phyloP scores from a whole-genome alignment of 2,888 invertebrate genomes.

The Ischnura elegans region DNA sequence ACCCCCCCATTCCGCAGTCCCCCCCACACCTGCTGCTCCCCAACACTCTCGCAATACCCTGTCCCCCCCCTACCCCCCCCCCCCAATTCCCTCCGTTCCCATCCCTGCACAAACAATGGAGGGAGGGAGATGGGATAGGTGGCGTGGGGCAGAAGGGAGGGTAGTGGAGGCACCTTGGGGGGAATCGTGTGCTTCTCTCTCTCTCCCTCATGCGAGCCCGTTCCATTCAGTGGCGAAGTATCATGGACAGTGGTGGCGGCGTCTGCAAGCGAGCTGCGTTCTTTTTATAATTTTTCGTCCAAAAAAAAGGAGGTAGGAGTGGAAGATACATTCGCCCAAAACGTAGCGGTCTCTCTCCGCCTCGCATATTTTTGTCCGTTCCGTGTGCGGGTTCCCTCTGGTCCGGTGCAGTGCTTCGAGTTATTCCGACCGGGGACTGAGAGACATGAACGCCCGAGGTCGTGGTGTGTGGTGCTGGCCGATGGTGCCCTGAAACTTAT shows the following conservation, averaged over 20 bases:
- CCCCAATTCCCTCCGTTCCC: background rate
- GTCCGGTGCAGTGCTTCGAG: background rate
- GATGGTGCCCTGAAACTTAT: background rate
- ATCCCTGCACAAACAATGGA: slow-evolving; percentile 53
- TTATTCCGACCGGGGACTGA: background rate
- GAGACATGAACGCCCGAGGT: background rate
- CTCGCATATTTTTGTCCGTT: background rate
- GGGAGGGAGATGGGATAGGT: background rate
- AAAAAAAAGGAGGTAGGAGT: background rate
- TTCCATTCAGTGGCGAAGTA: slow-evolving; percentile 65
- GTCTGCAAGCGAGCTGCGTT: background rate
- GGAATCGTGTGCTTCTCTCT: slow-evolving; percentile 14
- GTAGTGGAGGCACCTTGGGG: background rate
- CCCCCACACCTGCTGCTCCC: background rate
- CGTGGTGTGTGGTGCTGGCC: background rate
- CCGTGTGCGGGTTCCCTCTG: background rate
- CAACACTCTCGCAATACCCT: background rate
- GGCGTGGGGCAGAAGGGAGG: background rate
- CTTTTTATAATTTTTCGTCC: no score
- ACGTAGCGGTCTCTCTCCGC: background rate
- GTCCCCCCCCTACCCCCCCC: background rate
- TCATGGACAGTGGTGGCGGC: slow-evolving; percentile 28
- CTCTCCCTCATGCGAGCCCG: slow-evolving; percentile 28
- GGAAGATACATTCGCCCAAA: background rate
- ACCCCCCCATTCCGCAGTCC: background rate